A percentile compares a stretch with the other conserved stretches of the same genome.
Evolutionary conservation across 2,888 invertebrate species (phyloP).

Genomic region (Calliopum simillimum): DNA sequence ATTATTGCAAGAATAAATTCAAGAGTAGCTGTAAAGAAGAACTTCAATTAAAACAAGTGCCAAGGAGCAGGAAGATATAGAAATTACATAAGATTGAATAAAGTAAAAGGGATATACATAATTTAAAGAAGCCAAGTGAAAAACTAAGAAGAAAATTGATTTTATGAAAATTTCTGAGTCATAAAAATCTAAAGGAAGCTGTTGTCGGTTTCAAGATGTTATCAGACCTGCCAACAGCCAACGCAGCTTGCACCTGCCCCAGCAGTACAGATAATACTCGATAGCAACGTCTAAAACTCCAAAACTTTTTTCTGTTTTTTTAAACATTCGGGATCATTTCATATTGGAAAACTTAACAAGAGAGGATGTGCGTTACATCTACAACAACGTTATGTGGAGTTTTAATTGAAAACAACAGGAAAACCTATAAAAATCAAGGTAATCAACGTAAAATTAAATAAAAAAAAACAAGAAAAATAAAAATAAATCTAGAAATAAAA

Average conservation of each 20-base stretch:
- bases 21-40: constrained; percentile 6
- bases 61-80: constrained; percentile 49
- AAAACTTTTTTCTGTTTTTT: too few species aligned
- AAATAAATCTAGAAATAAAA: too few species aligned
- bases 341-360: constrained; percentile 24
- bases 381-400: constrained; percentile 25
- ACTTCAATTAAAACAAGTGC: constrained; percentile 47
- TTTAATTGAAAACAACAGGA: constrained; percentile 26
- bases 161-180: constrained; percentile 14
- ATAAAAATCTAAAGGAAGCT: background rate
- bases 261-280: constrained; percentile 3
- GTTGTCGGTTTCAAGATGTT: background rate
- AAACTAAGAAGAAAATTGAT: too few species aligned
- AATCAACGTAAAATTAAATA: too few species aligned
- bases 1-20: constrained; percentile 18
- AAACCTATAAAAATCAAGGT: too few species aligned
- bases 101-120: too few species aligned
- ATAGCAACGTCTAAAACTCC: constrained; percentile 7
- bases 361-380: constrained; percentile 39
- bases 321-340: background rate
- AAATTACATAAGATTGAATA: too few species aligned
- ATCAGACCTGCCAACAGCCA: background rate
- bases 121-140: too few species aligned
- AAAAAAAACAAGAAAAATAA: too few species aligned
- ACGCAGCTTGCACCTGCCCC: constrained; percentile 9